These are phyloP conservation scores for Ectropis grisescens DNA, from an alignment of 1,140 invertebrate species.

Conservation along the genomic window DNA sequence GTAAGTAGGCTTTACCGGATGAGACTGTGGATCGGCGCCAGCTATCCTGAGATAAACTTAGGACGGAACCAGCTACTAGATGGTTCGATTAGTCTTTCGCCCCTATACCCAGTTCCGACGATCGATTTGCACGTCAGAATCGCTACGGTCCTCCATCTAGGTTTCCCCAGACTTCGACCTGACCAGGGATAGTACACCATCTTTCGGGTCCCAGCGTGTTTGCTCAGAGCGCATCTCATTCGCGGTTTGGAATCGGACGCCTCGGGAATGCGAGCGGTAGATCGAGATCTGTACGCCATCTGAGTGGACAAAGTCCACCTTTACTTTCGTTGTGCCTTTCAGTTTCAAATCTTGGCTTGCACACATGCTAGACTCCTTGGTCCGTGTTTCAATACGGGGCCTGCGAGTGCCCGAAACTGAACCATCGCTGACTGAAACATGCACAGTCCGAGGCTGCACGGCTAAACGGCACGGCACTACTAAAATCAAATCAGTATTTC, in stretches of 20 bases:
- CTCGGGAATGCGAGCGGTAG: slow-evolving; percentile 68
- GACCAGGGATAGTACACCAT: too few species aligned
- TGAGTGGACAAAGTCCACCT: slow-evolving; percentile 46
- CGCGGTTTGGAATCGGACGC: slow-evolving; percentile 63
- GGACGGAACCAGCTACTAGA: slow-evolving; percentile 92
- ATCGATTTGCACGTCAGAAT: too few species aligned
- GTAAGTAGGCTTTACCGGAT: slow-evolving; percentile 86
- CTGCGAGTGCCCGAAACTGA: too few species aligned
- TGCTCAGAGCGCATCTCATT: slow-evolving; percentile 76
- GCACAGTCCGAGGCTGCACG: slow-evolving; percentile 15
- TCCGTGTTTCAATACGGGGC: too few species aligned
- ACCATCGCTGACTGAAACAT: slow-evolving; percentile 64
- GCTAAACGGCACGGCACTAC: too few species aligned
- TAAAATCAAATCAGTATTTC: too few species aligned
- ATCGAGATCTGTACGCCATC: slow-evolving; percentile 47
- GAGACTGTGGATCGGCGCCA: slow-evolving; percentile 73
- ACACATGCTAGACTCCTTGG: too few species aligned
- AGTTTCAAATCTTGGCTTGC: slow-evolving; percentile 80
- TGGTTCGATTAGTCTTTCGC: too few species aligned
- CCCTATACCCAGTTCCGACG: too few species aligned
- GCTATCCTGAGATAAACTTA: slow-evolving; percentile 93
- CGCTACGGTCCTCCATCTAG: too few species aligned
- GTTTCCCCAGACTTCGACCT: too few species aligned
- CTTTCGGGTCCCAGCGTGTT: too few species aligned
- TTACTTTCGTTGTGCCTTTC: slow-evolving; percentile 79